Evolutionary conservation across 2,113 vertebrate genomes (phyloP).

Genomic region (Oryzias javanicus): DNA sequence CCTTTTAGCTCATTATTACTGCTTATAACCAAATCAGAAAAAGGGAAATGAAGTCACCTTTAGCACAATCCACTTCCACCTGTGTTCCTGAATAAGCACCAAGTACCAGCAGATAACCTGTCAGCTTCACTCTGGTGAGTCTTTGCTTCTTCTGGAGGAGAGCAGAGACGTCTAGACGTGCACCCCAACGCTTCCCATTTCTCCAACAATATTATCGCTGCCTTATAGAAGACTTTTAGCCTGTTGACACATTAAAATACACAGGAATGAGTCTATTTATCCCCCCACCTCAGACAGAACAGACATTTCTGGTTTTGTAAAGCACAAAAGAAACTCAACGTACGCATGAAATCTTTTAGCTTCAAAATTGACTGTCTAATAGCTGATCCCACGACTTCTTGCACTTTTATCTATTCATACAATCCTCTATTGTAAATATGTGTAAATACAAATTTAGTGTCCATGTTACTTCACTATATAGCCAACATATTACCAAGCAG

Average conservation of each 20-base stretch:
- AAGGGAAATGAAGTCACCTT: not conserved
- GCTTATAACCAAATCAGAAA: not conserved
- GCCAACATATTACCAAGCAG: slow-evolving; percentile 32
- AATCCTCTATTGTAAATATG: slow-evolving; percentile 51
- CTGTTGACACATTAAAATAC: slow-evolving; percentile 11
- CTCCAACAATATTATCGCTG: slow-evolving; percentile 18
- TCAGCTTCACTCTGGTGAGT: no score
- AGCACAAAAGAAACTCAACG: slow-evolving; percentile 30
- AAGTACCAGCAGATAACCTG: no score
- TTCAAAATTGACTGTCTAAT: slow-evolving; percentile 16
- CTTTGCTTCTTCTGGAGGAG: no score
- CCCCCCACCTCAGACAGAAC: slow-evolving; percentile 22
- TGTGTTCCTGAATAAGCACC: no score
- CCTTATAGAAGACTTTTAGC: slow-evolving; percentile 27
- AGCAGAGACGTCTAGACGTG: no score
- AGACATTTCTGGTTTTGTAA: slow-evolving; percentile 15
- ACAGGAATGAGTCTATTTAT: slow-evolving; percentile 27
- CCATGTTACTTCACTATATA: slow-evolving; percentile 49
- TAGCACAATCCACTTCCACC: no score
- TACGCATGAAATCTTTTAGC: not conserved
- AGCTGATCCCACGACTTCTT: slow-evolving; percentile 18
- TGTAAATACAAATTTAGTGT: slow-evolving; percentile 51
- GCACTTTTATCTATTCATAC: slow-evolving; percentile 52
- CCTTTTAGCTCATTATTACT: not conserved
- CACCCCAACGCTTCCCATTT: no score